A percentile compares a stretch with the other conserved stretches of the same genome.
Evolutionary conservation across 1,140 invertebrate genomes (phyloP).

Genomic region (Drosophila quadrilineata): DNA sequence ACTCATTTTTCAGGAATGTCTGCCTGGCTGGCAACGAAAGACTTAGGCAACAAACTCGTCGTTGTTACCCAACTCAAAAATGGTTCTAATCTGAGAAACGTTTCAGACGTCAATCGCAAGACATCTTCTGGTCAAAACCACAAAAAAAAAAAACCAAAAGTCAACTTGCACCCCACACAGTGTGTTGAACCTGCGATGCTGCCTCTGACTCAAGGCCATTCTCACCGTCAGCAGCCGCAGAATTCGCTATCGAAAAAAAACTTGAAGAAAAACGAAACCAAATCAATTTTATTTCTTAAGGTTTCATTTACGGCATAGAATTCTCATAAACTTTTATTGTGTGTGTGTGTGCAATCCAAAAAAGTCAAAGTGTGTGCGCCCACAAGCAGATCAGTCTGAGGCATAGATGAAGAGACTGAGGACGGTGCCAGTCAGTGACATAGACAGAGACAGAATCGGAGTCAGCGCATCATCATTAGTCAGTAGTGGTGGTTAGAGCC

Average conservation of each 20-base stretch:
- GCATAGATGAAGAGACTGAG: background rate
- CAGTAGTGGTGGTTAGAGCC: too few species aligned
- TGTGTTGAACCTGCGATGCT: conserved; percentile 58
- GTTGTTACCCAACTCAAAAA: conserved; percentile 16
- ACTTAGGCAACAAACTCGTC: conserved; percentile 49
- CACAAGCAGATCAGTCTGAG: conserved; percentile 27
- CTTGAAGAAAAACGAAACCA: conserved; percentile 26
- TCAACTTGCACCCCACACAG: conserved; percentile 51
- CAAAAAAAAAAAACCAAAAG: too few species aligned
- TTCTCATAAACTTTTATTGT: conserved; percentile 46
- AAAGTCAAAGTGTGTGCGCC: conserved; percentile 42
- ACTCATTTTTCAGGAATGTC: background rate
- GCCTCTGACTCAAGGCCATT: conserved; percentile 68
- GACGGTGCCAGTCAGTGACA: conserved; percentile 16
- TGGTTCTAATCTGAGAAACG: conserved; percentile 14
- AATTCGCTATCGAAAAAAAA: conserved; percentile 73
- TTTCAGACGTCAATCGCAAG: conserved; percentile 45
- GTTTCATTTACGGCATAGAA: conserved; percentile 32
- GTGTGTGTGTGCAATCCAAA: conserved; percentile 33
- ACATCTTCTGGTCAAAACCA: conserved; percentile 29
- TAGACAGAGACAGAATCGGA: conserved; percentile 3
- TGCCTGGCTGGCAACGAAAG: too few species aligned
- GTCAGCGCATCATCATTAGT: conserved; percentile 1
- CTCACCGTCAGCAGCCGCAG: conserved; percentile 48
- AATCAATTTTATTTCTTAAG: conserved; percentile 28